Evolutionary conservation across 2,113 vertebrate genomes (phyloP).

Genomic region (Prolemur simus): DNA sequence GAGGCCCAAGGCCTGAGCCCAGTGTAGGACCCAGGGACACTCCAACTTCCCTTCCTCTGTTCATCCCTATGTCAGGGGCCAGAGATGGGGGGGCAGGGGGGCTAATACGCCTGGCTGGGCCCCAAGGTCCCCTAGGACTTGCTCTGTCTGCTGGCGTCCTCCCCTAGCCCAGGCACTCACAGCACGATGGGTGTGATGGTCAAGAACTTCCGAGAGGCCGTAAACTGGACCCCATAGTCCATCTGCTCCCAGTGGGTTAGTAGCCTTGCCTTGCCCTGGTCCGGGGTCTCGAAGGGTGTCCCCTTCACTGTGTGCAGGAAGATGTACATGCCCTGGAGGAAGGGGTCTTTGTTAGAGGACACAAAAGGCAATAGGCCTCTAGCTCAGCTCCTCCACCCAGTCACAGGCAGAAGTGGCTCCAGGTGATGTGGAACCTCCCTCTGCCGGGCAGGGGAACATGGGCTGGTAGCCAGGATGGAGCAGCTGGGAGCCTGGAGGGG

Average conservation of each 20-base stretch:
- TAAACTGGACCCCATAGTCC: conserved; percentile 98
- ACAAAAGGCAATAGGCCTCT: not conserved
- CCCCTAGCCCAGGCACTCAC: conserved; percentile 84
- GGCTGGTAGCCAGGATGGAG: not conserved
- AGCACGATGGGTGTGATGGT: conserved; percentile 97
- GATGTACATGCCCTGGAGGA: conserved; percentile 95
- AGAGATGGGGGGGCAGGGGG: not conserved
- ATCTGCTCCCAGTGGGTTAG: conserved; percentile 99
- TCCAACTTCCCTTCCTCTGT: not conserved
- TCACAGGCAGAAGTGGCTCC: not conserved
- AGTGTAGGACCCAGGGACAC: not conserved
- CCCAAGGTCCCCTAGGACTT: not conserved
- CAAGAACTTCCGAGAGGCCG: conserved; percentile 96
- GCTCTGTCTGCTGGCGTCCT: accelerated
- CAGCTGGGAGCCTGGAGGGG: not conserved
- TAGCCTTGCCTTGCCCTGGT: conserved; percentile 95
- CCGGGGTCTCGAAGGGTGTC: conserved; percentile 96
- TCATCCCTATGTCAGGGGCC: not conserved
- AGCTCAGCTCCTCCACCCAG: not conserved
- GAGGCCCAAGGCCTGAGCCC: not conserved
- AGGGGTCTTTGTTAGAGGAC: conserved; percentile 3
- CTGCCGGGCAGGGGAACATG: not conserved
- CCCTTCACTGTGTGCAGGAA: conserved; percentile 97
- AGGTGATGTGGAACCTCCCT: not conserved
- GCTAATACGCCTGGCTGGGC: not conserved